These are phyloP conservation scores for Enteromius viviparus DNA, from an alignment of 2,797 vertebrate species.

Conservation along the genomic window DNA sequence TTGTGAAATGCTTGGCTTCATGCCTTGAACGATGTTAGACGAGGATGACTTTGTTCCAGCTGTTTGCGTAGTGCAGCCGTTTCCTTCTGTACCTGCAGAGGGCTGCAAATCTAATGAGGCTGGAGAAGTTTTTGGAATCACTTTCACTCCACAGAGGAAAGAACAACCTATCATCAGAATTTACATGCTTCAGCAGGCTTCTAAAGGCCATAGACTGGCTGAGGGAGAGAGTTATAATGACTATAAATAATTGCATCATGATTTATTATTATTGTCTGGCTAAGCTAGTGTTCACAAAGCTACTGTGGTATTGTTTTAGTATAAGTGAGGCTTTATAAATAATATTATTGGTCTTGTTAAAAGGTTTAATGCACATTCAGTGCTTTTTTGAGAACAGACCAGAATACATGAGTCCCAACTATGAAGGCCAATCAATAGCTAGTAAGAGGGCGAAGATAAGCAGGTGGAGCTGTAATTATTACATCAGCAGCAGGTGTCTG, in stretches of 20 bases:
- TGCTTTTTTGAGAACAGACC: slow-evolving; percentile 2
- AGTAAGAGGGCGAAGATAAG: neutral
- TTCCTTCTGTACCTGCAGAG: slow-evolving; percentile 32
- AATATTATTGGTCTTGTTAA: slow-evolving; percentile 12
- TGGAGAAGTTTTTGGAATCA: slow-evolving; percentile 35
- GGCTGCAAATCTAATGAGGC: slow-evolving; percentile 38
- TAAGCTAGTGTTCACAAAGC: neutral
- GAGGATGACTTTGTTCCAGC: slow-evolving; percentile 28
- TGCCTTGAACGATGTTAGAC: slow-evolving; percentile 24
- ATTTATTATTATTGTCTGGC: slow-evolving; percentile 7
- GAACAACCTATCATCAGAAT: slow-evolving; percentile 3
- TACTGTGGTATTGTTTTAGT: slow-evolving; percentile 12
- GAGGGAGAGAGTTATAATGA: neutral
- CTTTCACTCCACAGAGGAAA: neutral
- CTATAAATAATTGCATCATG: slow-evolving; percentile 19
- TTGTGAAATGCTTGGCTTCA: slow-evolving; percentile 25
- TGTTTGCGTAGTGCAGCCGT: neutral
- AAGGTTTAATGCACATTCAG: neutral
- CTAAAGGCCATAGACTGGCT: neutral
- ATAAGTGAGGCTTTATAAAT: slow-evolving; percentile 14
- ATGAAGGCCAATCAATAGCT: slow-evolving; percentile 32
- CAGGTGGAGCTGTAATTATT: slow-evolving; percentile 38
- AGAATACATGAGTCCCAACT: slow-evolving; percentile 15
- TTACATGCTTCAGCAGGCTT: slow-evolving; percentile 16
- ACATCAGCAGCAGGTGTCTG: slow-evolving; percentile 38